A percentile compares a stretch with the other conserved stretches of the same genome.
Conservation (phyloP, 2,113 vertebrate species). For the Coregonus clupeaformis region DNA sequence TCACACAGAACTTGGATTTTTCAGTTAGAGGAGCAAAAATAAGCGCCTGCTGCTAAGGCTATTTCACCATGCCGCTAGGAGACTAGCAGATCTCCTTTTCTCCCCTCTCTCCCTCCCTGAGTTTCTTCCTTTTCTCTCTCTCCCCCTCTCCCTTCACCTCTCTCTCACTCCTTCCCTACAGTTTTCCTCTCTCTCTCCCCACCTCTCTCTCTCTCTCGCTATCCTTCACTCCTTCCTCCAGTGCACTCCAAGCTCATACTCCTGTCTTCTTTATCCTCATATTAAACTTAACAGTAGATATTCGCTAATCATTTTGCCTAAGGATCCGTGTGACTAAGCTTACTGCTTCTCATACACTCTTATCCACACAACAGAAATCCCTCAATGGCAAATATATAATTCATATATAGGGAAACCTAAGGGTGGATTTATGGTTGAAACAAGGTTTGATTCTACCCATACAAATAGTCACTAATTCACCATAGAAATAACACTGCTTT, state of each 20-base stretch:
- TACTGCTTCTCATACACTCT: slow-evolving; percentile 23
- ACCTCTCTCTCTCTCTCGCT: slow-evolving; percentile 6
- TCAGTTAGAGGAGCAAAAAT: slow-evolving; percentile 1
- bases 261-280: slow-evolving; percentile 19
- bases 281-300: slow-evolving; percentile 9
- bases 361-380: slow-evolving; percentile 39
- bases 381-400: slow-evolving; percentile 38
- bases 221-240: background rate
- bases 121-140: background rate
- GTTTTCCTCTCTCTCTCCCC: slow-evolving; percentile 6
- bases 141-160: background rate
- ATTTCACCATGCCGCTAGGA: background rate
- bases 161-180: background rate
- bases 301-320: slow-evolving; percentile 46
- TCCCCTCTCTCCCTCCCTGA: background rate
- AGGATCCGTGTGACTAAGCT: slow-evolving; percentile 44
- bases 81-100: background rate
- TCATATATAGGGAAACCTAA: slow-evolving; percentile 21
- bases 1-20: slow-evolving; percentile 11
- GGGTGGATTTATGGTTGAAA: slow-evolving; percentile 34
- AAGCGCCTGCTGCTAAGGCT: background rate
- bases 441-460: slow-evolving; percentile 23
- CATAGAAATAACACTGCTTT: slow-evolving; percentile 24
- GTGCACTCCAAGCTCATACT: slow-evolving; percentile 7
- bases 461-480: slow-evolving; percentile 26